Base-by-base conservation (phyloP, 2,888 invertebrate species). In the Napeogenes sylphis region DNA sequence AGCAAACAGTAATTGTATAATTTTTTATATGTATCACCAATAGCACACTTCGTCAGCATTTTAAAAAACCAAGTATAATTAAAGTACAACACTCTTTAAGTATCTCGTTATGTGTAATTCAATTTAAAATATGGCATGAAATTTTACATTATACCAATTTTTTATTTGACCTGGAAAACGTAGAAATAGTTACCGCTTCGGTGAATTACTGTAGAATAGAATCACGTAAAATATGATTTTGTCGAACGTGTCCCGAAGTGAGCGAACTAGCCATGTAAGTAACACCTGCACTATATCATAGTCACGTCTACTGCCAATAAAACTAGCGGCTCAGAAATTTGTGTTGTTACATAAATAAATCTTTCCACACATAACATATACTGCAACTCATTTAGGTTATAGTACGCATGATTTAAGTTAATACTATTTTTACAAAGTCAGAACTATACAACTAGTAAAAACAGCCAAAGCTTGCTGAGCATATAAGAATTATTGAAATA, bases 181-280 rank as follows among this genome's bases (percentile, higher is more conserved):
- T 42, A 58, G 58, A 60, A 61, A 62, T 61, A 67, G 61, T 61
- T 56, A 62, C 64, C 58, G 51, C 55, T 55, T 59, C 57, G 55
- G 54, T 58, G 68, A 64, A 64, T 64, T 61, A 64, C 62, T 53
- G 55, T 62, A 68, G 79, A 84, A 85, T 84, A 77, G 83, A 82
- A 84, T 85, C 86, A 86, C 86, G 86, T 86, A 86, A 84, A 85
- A 86, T 86, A 86, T 86, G 84, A 85, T 85, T 85, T 83, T 75
- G 81, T 82, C 81, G 85, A 84, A 85, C 85, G 85, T 85, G 85
- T 81, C 72, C 68, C 71, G 70, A 55, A 38, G 58, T 62, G 58
- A 63, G 56, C 58, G 70, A 72, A 70, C 69, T 68, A 59, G 64
- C 58, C 67, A 61, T 68, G 63, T 60, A 65, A 64, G 59, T 59